Evolutionary conservation across 2,888 invertebrate genomes (phyloP).

Genomic region (Stenodema calcarata): DNA sequence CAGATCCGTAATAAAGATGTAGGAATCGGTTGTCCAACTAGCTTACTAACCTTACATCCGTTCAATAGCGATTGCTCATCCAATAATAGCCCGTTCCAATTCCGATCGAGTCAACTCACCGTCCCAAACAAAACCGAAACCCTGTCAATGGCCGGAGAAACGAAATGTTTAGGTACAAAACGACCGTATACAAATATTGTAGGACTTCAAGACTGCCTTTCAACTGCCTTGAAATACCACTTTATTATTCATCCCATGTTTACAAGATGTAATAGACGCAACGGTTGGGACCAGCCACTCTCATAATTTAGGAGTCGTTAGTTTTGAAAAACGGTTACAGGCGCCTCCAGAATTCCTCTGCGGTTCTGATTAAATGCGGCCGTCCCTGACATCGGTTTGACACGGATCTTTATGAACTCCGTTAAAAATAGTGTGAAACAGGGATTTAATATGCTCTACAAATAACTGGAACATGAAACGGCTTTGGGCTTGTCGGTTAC

Average conservation of each 20-base stretch:
- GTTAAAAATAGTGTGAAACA: neutral
- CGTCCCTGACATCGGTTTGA: neutral
- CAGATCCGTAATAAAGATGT: too few species aligned
- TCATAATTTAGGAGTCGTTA: neutral
- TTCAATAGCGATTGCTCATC: too few species aligned
- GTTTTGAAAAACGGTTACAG: neutral
- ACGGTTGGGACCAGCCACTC: neutral
- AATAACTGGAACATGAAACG: neutral
- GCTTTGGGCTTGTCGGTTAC: neutral
- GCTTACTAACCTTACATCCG: too few species aligned
- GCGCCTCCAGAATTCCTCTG: neutral
- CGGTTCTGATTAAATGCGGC: neutral
- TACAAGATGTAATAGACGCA: neutral
- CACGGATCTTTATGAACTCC: neutral
- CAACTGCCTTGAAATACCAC: neutral
- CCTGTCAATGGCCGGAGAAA: too few species aligned
- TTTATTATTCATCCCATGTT: neutral
- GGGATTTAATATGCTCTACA: neutral
- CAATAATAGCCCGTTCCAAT: too few species aligned
- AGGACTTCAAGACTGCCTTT: too few species aligned
- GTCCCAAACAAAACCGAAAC: too few species aligned
- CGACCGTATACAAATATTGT: too few species aligned
- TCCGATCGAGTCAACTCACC: too few species aligned
- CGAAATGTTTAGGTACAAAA: too few species aligned
- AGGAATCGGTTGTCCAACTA: too few species aligned